phyloP scores from a whole-genome alignment of 1,140 invertebrate species.

The Zophobas atratus region DNA sequence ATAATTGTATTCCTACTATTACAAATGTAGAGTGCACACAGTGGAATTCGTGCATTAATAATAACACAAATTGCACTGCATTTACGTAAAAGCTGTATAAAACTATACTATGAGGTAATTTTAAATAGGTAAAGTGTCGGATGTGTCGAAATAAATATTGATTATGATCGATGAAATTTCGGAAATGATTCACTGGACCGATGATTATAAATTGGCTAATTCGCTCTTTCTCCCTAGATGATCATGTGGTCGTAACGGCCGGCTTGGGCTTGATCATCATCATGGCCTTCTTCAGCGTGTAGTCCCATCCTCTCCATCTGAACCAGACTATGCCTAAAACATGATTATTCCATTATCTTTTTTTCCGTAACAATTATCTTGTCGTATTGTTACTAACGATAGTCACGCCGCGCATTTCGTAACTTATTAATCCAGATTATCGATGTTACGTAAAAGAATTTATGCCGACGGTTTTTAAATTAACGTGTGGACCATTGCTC shows the following conservation, averaged over 20 bases:
- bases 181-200: constrained; percentile 44
- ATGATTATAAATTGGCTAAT: constrained; percentile 60
- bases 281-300: constrained; percentile 88
- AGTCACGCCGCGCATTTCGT: constrained; percentile 5
- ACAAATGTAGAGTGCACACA: neutral
- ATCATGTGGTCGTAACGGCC: constrained; percentile 64
- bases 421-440: constrained; percentile 3
- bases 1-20: neutral
- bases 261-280: constrained; percentile 93
- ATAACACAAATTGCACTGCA: neutral
- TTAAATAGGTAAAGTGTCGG: constrained; percentile 34
- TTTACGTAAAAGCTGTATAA: neutral
- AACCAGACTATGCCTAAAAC: constrained; percentile 91
- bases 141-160: constrained; percentile 49
- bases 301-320: constrained; percentile 95
- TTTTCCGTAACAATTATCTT: neutral
- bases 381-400: constrained; percentile 24
- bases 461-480: neutral
- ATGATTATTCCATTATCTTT: neutral
- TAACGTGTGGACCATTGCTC: neutral
- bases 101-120: constrained; percentile 47
- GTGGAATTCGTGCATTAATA: neutral
- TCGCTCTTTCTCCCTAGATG: neutral
- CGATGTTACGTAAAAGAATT: neutral
- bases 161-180: constrained; percentile 35